Conservation (phyloP, 1,140 invertebrate species). For the Drosophila ironensis region DNA sequence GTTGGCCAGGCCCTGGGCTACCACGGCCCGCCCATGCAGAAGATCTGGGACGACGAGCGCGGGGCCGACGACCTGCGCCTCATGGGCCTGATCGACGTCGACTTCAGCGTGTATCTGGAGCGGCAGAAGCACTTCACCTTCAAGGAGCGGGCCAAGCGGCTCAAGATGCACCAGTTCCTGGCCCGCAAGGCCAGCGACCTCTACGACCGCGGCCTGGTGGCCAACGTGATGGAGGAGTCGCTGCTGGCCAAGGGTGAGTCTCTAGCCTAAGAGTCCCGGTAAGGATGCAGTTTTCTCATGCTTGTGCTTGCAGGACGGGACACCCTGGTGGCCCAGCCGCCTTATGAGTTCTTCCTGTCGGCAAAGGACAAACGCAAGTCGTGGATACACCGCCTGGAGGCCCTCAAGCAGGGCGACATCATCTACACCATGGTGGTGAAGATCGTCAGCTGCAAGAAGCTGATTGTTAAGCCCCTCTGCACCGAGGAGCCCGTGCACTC, state of each 20-base stretch:
- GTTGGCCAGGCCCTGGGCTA: conserved; percentile 89
- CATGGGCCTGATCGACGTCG: conserved; percentile 86
- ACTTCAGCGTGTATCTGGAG: conserved; percentile 89
- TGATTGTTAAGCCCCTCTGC: conserved; percentile 92
- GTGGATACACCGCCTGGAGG: conserved; percentile 42
- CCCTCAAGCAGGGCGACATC: conserved; percentile 89
- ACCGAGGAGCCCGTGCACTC: conserved; percentile 89
- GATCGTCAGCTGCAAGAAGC: conserved; percentile 85
- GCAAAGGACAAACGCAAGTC: conserved; percentile 64
- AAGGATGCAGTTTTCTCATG: background rate
- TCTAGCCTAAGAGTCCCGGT: no score
- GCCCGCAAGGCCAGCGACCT: conserved; percentile 88
- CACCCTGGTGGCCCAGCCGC: conserved; percentile 84
- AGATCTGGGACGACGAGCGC: conserved; percentile 91
- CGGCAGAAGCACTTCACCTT: conserved; percentile 89
- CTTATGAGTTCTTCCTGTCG: conserved; percentile 90
- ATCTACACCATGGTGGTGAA: conserved; percentile 90
- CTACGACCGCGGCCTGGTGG: conserved; percentile 83
- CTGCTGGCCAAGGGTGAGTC: conserved; percentile 35
- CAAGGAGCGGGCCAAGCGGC: conserved; percentile 90
- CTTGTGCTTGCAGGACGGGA: conserved; percentile 11
- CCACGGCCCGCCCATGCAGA: conserved; percentile 92
- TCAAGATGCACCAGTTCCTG: conserved; percentile 92
- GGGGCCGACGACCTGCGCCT: conserved; percentile 88
- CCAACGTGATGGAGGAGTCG: conserved; percentile 82